Evolutionary conservation across 2,797 vertebrate genomes (phyloP).

Genomic region (Sebastes hubbsi): DNA sequence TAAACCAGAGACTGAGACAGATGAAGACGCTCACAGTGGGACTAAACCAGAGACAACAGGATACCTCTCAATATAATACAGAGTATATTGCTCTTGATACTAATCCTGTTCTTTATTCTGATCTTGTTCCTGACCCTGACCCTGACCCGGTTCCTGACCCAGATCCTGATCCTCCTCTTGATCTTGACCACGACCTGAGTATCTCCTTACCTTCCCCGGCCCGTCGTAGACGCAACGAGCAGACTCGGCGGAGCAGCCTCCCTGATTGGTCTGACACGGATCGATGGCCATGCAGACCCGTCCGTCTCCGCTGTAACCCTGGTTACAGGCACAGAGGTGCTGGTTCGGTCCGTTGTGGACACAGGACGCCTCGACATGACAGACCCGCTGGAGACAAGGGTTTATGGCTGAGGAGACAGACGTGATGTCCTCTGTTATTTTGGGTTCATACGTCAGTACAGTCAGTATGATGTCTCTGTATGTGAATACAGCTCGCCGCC

Average conservation of each 20-base stretch:
- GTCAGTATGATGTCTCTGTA: too few species aligned
- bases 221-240: conserved; percentile 86
- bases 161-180: background rate
- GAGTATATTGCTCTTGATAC: too few species aligned
- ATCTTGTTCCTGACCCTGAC: background rate
- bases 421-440: background rate
- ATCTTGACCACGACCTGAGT: background rate
- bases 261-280: conserved; percentile 85
- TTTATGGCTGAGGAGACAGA: conserved; percentile 85
- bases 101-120: too few species aligned
- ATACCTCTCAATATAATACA: too few species aligned
- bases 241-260: conserved; percentile 81
- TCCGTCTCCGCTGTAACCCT: conserved; percentile 89
- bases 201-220: conserved; percentile 86
- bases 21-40: too few species aligned
- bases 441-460: too few species aligned
- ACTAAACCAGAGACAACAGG: too few species aligned
- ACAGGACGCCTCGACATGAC: conserved; percentile 84
- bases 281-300: conserved; percentile 86
- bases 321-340: conserved; percentile 85
- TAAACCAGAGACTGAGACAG: conserved; percentile 71
- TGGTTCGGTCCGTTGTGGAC: conserved; percentile 84
- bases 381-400: conserved; percentile 84
- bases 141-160: background rate
- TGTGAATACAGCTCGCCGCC: too few species aligned